Percentiles rank a stretch among this genome's conserved stretches.
Conservation (phyloP, 2,113 vertebrate genomes). For the Oreochromis tanganicae region DNA sequence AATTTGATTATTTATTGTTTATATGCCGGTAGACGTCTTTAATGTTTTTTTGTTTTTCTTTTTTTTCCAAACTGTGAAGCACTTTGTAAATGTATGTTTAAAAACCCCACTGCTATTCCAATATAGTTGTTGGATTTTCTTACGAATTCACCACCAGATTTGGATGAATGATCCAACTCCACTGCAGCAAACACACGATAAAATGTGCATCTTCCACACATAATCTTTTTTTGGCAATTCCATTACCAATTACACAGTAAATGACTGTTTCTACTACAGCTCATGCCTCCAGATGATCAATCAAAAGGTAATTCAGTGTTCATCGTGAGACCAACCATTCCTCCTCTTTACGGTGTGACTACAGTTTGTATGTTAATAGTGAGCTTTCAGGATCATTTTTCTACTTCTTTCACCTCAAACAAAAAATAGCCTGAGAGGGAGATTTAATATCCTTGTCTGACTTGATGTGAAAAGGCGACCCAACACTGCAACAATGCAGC, state of each 20-base stretch:
- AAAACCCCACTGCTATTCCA: rapidly evolving
- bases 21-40: rapidly evolving
- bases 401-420: slow-evolving; percentile 52
- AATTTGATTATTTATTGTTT: neutral
- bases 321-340: slow-evolving; percentile 29
- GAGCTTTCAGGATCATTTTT: slow-evolving; percentile 60
- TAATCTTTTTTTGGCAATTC: neutral
- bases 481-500: slow-evolving; percentile 89
- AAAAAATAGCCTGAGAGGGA: slow-evolving; percentile 61
- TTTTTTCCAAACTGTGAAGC: neutral
- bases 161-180: neutral
- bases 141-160: neutral
- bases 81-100: neutral
- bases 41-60: rapidly evolving
- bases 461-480: slow-evolving; percentile 81
- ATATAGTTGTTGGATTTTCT: neutral
- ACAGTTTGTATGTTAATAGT: slow-evolving; percentile 51
- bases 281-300: slow-evolving; percentile 3
- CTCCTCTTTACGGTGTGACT: slow-evolving; percentile 17
- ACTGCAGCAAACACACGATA: neutral
- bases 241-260: neutral
- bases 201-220: neutral
- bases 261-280: neutral
- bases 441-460: slow-evolving; percentile 91
- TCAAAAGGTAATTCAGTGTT: slow-evolving; percentile 36